phyloP scores from a whole-genome alignment of 1,140 invertebrate species.

The Drosophila orosa region DNA sequence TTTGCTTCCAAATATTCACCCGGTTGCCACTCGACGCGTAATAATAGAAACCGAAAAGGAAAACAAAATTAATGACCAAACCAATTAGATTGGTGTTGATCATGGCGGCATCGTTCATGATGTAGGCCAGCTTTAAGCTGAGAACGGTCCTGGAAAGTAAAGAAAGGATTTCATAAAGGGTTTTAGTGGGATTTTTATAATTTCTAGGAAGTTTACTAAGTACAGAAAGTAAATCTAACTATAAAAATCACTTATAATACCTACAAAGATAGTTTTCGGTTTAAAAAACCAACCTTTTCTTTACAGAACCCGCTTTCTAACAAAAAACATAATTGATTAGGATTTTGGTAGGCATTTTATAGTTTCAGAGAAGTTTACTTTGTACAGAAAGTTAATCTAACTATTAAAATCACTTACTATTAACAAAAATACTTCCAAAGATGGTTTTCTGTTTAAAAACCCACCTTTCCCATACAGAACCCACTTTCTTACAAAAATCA shows the following conservation, averaged over 20 bases:
- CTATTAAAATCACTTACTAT: no score
- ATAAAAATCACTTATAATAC: no score
- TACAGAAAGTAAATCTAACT: no score
- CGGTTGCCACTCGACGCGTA: slow-evolving; percentile 87
- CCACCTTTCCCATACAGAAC: background rate
- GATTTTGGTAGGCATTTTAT: background rate
- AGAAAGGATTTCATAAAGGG: slow-evolving; percentile 1
- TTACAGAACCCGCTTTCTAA: no score
- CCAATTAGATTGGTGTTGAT: slow-evolving; percentile 90
- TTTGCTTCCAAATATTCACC: slow-evolving; percentile 85
- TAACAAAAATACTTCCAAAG: no score
- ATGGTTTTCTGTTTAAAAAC: background rate
- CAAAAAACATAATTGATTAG: no score
- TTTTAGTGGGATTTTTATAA: no score
- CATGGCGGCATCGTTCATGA: slow-evolving; percentile 89
- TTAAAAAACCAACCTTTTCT: no score
- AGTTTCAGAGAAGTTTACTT: background rate
- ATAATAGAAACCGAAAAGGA: slow-evolving; percentile 87
- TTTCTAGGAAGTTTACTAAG: no score
- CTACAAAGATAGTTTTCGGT: no score
- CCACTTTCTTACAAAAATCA: no score
- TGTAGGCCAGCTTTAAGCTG: slow-evolving; percentile 89
- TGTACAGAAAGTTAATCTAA: no score
- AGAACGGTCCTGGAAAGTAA: slow-evolving; percentile 87
- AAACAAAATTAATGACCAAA: slow-evolving; percentile 87